Base-by-base conservation (phyloP, 2,888 invertebrate genomes). In the Caenorhabditis afra region DNA sequence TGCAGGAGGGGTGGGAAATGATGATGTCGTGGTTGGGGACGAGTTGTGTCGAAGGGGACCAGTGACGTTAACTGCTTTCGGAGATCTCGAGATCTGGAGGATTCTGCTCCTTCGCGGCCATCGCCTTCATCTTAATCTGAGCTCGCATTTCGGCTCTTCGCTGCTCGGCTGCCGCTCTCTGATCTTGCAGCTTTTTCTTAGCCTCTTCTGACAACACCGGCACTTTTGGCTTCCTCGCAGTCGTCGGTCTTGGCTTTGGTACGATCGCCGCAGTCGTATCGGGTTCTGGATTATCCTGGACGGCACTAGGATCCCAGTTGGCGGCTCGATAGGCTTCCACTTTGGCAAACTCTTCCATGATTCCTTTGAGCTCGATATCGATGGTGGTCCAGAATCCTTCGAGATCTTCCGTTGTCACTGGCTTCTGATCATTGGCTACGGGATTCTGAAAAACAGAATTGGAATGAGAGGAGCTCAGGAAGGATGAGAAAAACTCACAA, bases 381-480 rank as follows among this genome's bases (percentile, higher is more conserved):
- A 86, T 79, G 10, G 85, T 80, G 52, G 55, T 59, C 86, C 86
- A 86, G 65, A 85, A 85, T 29, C 79, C 85, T 62, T 81, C 82
- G 23, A 86, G 52, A 75, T 86, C 86, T 18, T 67, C 70, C 18
- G 84, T 49, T 4, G 78, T 81, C 8, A 79, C 81, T 22, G 74
- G 71, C 71, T 81, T 61, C 22, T 78, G 80, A 58, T 80, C 74
- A 16, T 75, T 65, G 3, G 65, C 67, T 10, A 79, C 61, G 3
- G 85, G 85, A 18, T 79, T 80, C 83, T 84, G 41, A 22, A 73
- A 73, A 18, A 23, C 18, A 5, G 18, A 7, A 12, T 53, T 52
- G 3, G 16, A 16, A 1, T 47, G 14, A 39, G 11, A 23, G 23
- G 35, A 58, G 14, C 4, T 41, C 14, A 3, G n/a, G n/a, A n/a